These are phyloP conservation scores for Eumerus sabulonum DNA, from an alignment of 2,888 invertebrate genomes.

Conservation along the genomic window DNA sequence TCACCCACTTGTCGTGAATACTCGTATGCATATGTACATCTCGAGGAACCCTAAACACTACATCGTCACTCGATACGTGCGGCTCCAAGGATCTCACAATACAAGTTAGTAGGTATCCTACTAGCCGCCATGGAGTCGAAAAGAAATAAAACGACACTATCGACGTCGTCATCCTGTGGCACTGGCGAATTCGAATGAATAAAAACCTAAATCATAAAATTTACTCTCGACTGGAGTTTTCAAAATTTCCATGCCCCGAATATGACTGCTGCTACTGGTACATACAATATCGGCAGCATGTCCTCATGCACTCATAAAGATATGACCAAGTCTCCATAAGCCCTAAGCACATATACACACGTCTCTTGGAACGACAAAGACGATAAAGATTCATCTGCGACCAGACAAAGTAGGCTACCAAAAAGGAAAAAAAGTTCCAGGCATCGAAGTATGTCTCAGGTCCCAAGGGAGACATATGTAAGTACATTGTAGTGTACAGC, in stretches of 20 bases:
- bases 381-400: constrained; percentile 4
- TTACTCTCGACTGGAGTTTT: constrained; percentile 25
- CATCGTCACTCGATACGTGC: constrained; percentile 23
- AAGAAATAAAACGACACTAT: constrained; percentile 28
- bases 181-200: no score
- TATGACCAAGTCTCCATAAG: constrained; percentile 17
- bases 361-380: not conserved
- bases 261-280: not conserved
- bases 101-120: not conserved
- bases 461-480: not conserved
- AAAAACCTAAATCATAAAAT: constrained; percentile 17
- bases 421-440: no score
- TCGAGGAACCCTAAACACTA: not conserved
- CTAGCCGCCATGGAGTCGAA: not conserved
- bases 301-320: constrained; percentile 30
- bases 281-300: constrained; percentile 11
- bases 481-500: no score
- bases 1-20: no score
- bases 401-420: no score
- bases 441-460: not conserved
- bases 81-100: constrained; percentile 22
- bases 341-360: not conserved
- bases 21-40: constrained; percentile 31
- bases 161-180: constrained; percentile 19
- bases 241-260: constrained; percentile 11